Base-by-base conservation (phyloP, 1,140 invertebrate species). In the Aporrectodea caliginosa region DNA sequence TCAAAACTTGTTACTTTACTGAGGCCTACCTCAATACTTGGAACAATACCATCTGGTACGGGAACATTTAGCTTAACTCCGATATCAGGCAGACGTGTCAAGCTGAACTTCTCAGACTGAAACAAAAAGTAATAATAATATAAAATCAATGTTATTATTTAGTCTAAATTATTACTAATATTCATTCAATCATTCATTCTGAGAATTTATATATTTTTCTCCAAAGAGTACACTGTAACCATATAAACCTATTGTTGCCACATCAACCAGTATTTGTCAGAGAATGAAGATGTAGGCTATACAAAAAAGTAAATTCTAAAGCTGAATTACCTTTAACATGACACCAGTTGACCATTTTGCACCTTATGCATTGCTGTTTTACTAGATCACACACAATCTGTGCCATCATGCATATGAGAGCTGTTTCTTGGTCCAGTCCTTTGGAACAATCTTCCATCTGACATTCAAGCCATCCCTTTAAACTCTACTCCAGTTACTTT, bases 31-130 rank as follows among this genome's bases (percentile, higher is more conserved):
- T 58, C 43, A 58, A 6, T 12, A 22, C 22, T 58, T 58, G 43
- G 6, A 12, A 22, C 6, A 58, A 58, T 22, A 12, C 43, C 43
- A 58, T 94, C 92, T 84, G 94, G 93, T 82, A 95, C 91, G 85
- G 94, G 94, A 88, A 97, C 93, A 90, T 96, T 95, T 82, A 96
- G 89, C 80, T 93, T 92, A 88, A 91, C 90, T 87, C 95, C 92
- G 69, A 96, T 92, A 83, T 93, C 92, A 70, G 89, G 88, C 75
- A 95, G 91, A 84, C 93, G 91, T 80, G 92, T 91, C 84, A 93
- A 92, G 84, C 91, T 92, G 85, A 96, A 94, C 84, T 92, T 91
- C 75, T 92, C 89, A 43, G 93, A 94, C 83, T 84, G 35, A 30
- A 22, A 2, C 29, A 27, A 75, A 33, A 12, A 75, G 12, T 12